These are phyloP conservation scores for Ditula angustiorana DNA, from an alignment of 2,888 invertebrate species.

Conservation along the genomic window DNA sequence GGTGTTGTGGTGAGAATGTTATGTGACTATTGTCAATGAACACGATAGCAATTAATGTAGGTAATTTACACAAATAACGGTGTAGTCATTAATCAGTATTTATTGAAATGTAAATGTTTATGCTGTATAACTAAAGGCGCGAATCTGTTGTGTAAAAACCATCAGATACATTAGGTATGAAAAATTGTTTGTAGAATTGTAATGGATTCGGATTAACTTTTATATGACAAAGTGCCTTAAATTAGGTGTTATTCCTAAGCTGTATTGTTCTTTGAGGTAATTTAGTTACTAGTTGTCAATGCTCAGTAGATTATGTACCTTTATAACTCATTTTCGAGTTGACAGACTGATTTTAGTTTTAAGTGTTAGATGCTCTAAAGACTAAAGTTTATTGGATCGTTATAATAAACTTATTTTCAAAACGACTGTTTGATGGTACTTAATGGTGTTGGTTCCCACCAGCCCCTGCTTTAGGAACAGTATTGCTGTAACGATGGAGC, in stretches of 20 bases:
- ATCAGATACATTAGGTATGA: background rate
- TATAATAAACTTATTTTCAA: constrained; percentile 32
- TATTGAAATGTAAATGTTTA: constrained; percentile 46
- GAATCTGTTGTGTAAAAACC: constrained; percentile 1
- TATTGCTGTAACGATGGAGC: constrained; percentile 10
- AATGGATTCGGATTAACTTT: constrained; percentile 2
- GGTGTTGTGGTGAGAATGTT: constrained; percentile 49
- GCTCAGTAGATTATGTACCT: constrained; percentile 69
- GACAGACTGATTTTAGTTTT: constrained; percentile 80
- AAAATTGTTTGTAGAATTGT: constrained; percentile 13
- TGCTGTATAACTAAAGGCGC: background rate
- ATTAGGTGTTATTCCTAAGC: constrained; percentile 30
- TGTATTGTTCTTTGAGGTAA: constrained; percentile 31
- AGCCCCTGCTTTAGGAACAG: constrained; percentile 13
- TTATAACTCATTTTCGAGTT: constrained; percentile 76
- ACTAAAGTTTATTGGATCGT: constrained; percentile 59
- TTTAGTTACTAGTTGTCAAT: constrained; percentile 56
- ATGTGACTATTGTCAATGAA: constrained; percentile 45
- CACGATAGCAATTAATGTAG: constrained; percentile 39
- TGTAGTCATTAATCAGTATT: constrained; percentile 60
- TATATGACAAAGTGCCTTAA: constrained; percentile 46
- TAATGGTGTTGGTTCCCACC: constrained; percentile 16
- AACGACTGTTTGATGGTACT: constrained; percentile 36
- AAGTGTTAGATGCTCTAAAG: constrained; percentile 75
- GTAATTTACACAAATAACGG: constrained; percentile 42